Base-by-base conservation (phyloP, 2,113 vertebrate genomes). In the Nerophis ophidion region DNA sequence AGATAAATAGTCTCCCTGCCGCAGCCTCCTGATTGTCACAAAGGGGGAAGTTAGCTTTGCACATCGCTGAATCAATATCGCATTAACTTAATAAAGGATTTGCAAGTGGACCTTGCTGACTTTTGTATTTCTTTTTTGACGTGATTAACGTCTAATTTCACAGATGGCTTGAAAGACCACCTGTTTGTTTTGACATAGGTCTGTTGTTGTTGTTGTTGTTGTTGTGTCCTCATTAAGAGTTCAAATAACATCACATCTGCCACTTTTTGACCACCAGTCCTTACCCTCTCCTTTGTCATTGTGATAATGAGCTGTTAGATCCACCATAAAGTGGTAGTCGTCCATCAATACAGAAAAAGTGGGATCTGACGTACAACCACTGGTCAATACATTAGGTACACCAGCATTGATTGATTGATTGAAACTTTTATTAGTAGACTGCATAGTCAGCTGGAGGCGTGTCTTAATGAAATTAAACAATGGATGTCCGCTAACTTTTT, bases 81-180 rank as follows among this genome's bases (percentile, higher is more conserved):
- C 71, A 72, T 76, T 77, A 50, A 73, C 57, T 54, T 52, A 55
- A 77, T 70, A 70, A 68, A 57, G 10, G 47, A 66, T 50, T 60
- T 65, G 60, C 59, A 70, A 63, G 48, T 51, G 48, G 47, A 60
- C 54, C 33, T 61, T 52, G 36, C 45, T 48, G 10, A 48, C 5
- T 65, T 60, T 13, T n/a, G n/a, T n/a, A n/a, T n/a, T n/a, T 16
- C 34, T 72, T 68, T 52, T 65, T 60, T 49, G 8, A 63, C 9
- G n/a, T 65, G 70, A 73, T 84, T 68, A 72, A 70, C 54, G 19
- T 71, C 36, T 57, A 71, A 69, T 72, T 77, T 79, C 54, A 68
- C 54, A 60, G 70, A 65, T 61, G 57, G 35, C 40, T 64, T 57
- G 42, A 71, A 55, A 38, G 52, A 36, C 51, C 35, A 53, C 13